Percentiles rank a stretch among this genome's conserved stretches.
These are phyloP conservation scores for Pachycephala philippinensis DNA, from an alignment of 2,113 vertebrate species.

Conservation along the genomic window DNA sequence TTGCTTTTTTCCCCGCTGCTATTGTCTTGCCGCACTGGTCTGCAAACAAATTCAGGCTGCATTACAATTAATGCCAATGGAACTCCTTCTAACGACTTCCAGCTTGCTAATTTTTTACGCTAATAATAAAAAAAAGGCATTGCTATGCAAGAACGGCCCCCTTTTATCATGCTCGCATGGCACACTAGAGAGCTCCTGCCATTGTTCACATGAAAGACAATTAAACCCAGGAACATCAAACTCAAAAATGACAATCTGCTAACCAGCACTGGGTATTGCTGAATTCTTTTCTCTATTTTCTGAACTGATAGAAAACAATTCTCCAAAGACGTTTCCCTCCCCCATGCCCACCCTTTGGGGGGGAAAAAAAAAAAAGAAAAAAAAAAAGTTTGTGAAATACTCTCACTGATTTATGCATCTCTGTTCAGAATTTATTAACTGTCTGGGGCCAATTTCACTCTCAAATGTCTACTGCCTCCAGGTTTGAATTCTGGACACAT, in stretches of 20 bases:
- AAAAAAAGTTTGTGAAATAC: slow-evolving; percentile 61
- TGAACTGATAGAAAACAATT: slow-evolving; percentile 81
- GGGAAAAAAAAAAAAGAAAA: no score
- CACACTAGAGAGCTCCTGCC: slow-evolving; percentile 83
- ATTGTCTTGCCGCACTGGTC: slow-evolving; percentile 80
- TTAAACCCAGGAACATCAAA: slow-evolving; percentile 90
- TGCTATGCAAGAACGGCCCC: slow-evolving; percentile 84
- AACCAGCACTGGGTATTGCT: slow-evolving; percentile 79
- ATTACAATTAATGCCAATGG: slow-evolving; percentile 79
- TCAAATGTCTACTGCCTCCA: slow-evolving; percentile 58
- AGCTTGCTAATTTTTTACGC: slow-evolving; percentile 91
- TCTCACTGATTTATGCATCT: slow-evolving; percentile 80
- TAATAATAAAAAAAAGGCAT: slow-evolving; percentile 91
- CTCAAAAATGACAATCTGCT: slow-evolving; percentile 88
- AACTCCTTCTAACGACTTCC: slow-evolving; percentile 88
- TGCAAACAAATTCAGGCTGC: slow-evolving; percentile 82
- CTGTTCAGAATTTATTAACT: slow-evolving; percentile 82
- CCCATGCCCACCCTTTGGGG: slow-evolving; percentile 50
- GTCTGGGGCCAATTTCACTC: slow-evolving; percentile 72
- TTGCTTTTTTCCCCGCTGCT: slow-evolving; percentile 74
- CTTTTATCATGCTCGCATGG: slow-evolving; percentile 76
- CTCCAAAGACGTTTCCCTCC: slow-evolving; percentile 72
- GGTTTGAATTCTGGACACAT: slow-evolving; percentile 75
- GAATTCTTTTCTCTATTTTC: slow-evolving; percentile 74
- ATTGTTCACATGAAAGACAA: slow-evolving; percentile 95